These are phyloP conservation scores for Darwinula stevensoni DNA, from an alignment of 2,888 invertebrate genomes.

Conservation along the genomic window DNA sequence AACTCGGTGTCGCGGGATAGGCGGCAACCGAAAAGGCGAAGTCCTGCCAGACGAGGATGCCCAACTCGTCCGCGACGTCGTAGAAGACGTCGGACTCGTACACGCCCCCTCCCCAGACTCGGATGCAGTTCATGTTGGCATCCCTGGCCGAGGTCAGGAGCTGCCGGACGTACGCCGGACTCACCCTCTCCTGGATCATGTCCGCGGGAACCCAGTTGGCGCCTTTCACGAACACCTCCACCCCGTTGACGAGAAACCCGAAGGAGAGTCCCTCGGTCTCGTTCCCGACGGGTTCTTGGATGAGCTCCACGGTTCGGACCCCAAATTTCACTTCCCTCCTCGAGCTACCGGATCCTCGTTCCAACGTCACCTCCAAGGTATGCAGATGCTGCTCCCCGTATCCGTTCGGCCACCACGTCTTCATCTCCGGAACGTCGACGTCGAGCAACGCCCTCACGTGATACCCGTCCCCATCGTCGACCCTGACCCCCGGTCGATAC, in stretches of 20 bases:
- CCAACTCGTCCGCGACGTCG: slow-evolving; percentile 14
- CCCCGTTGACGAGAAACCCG: slow-evolving; percentile 54
- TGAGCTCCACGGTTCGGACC: background rate
- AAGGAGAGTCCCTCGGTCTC: slow-evolving; percentile 29
- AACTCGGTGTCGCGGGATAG: slow-evolving; percentile 48
- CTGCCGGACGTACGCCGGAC: slow-evolving; percentile 23
- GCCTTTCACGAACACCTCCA: slow-evolving; percentile 77
- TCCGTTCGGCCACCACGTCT: slow-evolving; percentile 1
- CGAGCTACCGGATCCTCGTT: background rate
- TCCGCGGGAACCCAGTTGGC: slow-evolving; percentile 75
- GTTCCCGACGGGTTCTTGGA: background rate
- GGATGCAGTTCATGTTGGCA: slow-evolving; percentile 63
- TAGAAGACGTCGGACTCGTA: slow-evolving; percentile 81
- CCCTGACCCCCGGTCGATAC: too few species aligned
- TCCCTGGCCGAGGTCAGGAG: slow-evolving; percentile 36
- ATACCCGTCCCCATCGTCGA: too few species aligned
- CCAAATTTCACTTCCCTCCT: background rate
- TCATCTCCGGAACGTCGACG: too few species aligned
- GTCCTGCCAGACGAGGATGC: slow-evolving; percentile 17
- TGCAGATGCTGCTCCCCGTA: background rate
- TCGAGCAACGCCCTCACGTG: too few species aligned
- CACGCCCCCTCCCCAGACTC: slow-evolving; percentile 97
- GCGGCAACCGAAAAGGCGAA: slow-evolving; percentile 86
- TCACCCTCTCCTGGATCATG: slow-evolving; percentile 43
- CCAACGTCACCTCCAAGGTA: background rate